Evolutionary conservation across 2,888 invertebrate genomes (phyloP), one percentile per base, ranked within the genome.

Genomic region (Muschampia plurimacula): DNA sequence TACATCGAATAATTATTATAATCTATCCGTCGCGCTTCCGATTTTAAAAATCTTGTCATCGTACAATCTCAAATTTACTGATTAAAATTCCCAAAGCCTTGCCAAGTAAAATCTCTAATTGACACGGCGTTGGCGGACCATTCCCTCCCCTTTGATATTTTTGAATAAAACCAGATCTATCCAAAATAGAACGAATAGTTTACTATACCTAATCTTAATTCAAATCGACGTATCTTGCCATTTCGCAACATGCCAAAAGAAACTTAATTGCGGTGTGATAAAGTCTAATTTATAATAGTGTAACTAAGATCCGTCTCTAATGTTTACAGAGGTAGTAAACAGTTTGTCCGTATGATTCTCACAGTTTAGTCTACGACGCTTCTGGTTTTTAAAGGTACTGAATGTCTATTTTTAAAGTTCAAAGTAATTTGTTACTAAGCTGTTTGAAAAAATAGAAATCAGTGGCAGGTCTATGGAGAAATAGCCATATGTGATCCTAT

Each of bases 171-270:
- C 76, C 87, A 86, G 87, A 82, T 80, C 57, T 75, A 73, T 77
- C 75, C 52, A 77, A 85, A 87, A 87, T 86, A 86, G 86, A 77
- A 80, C 69, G 86, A 78, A 80, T 69, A 44, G 83, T 82, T 82
- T 82, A 82, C 77, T 75, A 76, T 76, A 75, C 74, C 79, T 62
- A 66, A 69, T 49, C 22, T 36, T 41, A 32, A 36, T 41, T 41
- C 44, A 9, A 41, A 63, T 60, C 63, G 69, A 62, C 63, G 22
- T 41, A 69, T n/a, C 63, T 52, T 1, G 13, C 62, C n/a, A 9
- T 63, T 12, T 32, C 10, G 41, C 12, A 44, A 1, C 15, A 13
- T 10, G 22, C 28, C n/a, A 60, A 71, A 71, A 41, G 2, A 22
- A 39, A 52, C 59, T 41, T 7, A 22, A 66, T 36, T 60, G 22